Evolutionary conservation across 1,140 invertebrate species (phyloP), one percentile per base, ranked within the genome.

Genomic region (Scaptomyza montana): DNA sequence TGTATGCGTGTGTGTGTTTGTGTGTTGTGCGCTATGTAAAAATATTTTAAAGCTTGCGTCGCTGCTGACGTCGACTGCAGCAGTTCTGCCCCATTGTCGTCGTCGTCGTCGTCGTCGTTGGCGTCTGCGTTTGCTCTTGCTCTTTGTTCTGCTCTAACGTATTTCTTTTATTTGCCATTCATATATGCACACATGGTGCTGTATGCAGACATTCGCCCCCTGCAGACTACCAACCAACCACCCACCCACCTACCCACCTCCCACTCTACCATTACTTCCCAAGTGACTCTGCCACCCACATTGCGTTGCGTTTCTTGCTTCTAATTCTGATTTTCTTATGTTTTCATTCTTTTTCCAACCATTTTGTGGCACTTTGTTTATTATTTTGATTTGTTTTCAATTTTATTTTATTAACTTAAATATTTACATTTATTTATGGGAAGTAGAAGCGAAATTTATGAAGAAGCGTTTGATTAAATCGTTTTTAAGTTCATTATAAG

Each of bases 11-110:
- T 67, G 33, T 56, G 45, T 16, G n/a, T n/a, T n/a, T n/a, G 16
- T 45, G 43, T 46, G 51, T 57, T 47, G 21, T 60, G 70, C 39
- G 77, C 82, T 87, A 87, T 87, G 82, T 87, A 87, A 87, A 85
- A 87, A 89, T 87, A 87, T 87, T 87, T 87, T 87, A 87, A 89
- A 89, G 82, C 79, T 36, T 89, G 55, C 84, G 82, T 77, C 79
- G 56, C 43, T 6, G 39, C 54, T n/a, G 78, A 74, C 84, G 82
- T 60, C 65, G 84, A 82, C 81, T 75, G 78, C 78, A 68, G 74
- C 80, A 68, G 64, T 61, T 39, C 36, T 10, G 28, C 54, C 3
- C 2, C 39, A 41, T 12, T 41, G 10, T 43, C 5, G 12, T 43
- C 12, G 6, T 19, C 25, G 57, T 87, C 69, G 82, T 86, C 67